Base-by-base conservation (phyloP, 2,888 invertebrate genomes). In the Kuschelorhynchus macadamiae region DNA sequence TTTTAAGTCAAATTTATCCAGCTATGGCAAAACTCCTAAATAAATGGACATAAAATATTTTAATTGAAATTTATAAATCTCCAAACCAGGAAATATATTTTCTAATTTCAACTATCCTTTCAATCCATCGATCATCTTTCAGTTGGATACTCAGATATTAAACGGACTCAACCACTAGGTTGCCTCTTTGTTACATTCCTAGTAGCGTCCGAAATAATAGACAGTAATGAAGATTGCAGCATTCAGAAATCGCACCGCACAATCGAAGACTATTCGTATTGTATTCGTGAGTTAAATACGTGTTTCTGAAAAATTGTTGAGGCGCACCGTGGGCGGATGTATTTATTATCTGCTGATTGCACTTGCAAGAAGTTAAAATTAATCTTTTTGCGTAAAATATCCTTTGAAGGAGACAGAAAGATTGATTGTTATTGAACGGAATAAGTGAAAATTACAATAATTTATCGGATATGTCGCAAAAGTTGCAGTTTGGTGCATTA, bases 291-390 rank as follows among this genome's bases (percentile, higher is more conserved):
- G 46, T 63, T 63, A 63, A 63, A 56, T 63, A 63, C 63, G 55
- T 36, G 57, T 65, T 65, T 49, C 64, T 47, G 52, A 63, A 63
- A 72, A 69, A 71, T 62, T 46, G 50, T 49, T 56, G 59, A 49
- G 50, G 53, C 49, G 52, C 56, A 17, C 55, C 62, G 72, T 71
- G 52, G 72, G 73, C 62, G 74, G 67, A 72, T 71, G 60, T 70
- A 74, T 76, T 76, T 76, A 76, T 76, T 76, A 74, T 75, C 72
- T 72, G 74, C 70, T 72, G 75, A 75, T 76, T 74, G 72, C 75
- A 72, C 71, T 72, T 68, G 75, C 65, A 55, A 73, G 68, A 70
- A 67, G 65, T 57, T 66, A 50, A 72, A 72, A 75, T 75, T 73
- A 71, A 72, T 75, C 72, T 71, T 71, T 69, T 61, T 64, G 63